Percentiles rank a stretch among this genome's conserved stretches.
phyloP scores from a whole-genome alignment of 2,888 invertebrate species.

The Drosophila algonquin region DNA sequence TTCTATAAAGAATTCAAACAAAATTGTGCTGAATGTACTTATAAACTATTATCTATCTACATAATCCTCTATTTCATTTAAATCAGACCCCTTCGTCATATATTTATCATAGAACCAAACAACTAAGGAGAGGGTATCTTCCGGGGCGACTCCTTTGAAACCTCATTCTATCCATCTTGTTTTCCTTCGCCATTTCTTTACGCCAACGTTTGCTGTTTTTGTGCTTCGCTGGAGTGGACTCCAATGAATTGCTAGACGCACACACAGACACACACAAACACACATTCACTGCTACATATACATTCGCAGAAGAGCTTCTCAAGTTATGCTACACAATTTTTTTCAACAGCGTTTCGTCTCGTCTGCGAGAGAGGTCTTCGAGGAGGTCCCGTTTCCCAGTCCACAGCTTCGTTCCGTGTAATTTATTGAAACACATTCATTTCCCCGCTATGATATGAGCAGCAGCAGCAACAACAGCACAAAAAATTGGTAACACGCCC shows the following conservation, averaged over 20 bases:
- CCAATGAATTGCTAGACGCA: conserved; percentile 57
- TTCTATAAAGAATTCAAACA: too few relatives aligned
- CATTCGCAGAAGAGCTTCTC: conserved; percentile 42
- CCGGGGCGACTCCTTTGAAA: background rate
- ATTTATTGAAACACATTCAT: conserved; percentile 79
- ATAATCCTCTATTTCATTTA: too few relatives aligned
- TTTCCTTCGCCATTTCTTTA: conserved; percentile 37
- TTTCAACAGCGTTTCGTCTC: conserved; percentile 11
- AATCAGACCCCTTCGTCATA: too few relatives aligned
- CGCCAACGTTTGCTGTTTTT: conserved; percentile 58
- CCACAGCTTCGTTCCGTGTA: conserved; percentile 57
- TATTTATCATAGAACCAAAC: too few relatives aligned
- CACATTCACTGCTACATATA: conserved; percentile 6
- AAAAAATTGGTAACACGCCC: conserved; percentile 41
- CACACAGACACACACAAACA: conserved; percentile 22
- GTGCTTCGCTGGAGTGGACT: conserved; percentile 44
- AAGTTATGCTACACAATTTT: conserved; percentile 61
- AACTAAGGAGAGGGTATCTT: background rate
- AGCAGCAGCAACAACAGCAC: conserved; percentile 32
- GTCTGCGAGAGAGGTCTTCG: background rate
- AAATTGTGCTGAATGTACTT: too few relatives aligned
- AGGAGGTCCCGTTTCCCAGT: conserved; percentile 13
- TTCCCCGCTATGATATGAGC: conserved; percentile 61
- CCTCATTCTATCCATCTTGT: conserved; percentile 19
- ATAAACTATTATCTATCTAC: too few relatives aligned